phyloP scores from a whole-genome alignment of 2,888 invertebrate genomes.

The Villa cingulata region DNA sequence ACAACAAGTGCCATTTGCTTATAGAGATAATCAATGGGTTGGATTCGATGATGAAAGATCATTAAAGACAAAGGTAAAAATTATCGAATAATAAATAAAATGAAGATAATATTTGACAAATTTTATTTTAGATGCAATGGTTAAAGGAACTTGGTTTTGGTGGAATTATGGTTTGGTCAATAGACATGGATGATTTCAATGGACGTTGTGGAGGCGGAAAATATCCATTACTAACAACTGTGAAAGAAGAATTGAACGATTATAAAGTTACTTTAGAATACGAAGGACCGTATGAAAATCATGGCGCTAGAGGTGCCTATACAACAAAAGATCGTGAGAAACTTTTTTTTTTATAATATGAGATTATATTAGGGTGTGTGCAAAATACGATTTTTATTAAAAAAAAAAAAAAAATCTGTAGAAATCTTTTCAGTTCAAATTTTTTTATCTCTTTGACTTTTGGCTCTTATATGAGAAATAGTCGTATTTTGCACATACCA shows the following conservation, averaged over 20 bases:
- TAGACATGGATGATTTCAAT: constrained; percentile 89
- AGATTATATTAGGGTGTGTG: no score
- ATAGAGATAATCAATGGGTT: constrained; percentile 82
- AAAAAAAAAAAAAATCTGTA: no score
- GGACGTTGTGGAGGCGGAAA: constrained; percentile 83
- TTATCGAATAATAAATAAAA: not conserved
- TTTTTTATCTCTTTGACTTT: no score
- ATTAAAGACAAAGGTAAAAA: constrained; percentile 69
- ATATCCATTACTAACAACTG: constrained; percentile 75
- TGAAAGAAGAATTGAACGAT: constrained; percentile 70
- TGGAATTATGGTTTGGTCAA: constrained; percentile 94
- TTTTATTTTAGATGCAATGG: constrained; percentile 81
- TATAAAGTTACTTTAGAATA: constrained; percentile 72
- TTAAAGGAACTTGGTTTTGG: constrained; percentile 86
- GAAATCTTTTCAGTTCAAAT: no score
- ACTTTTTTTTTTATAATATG: no score
- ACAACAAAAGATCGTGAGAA: constrained; percentile 81
- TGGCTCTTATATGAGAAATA: no score
- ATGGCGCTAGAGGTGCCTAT: constrained; percentile 54
- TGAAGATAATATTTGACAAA: not conserved
- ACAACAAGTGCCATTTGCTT: constrained; percentile 90
- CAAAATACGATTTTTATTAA: no score
- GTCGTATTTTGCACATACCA: no score
- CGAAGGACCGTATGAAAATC: constrained; percentile 74
- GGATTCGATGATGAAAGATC: constrained; percentile 90